Evolutionary conservation across 2,113 vertebrate species (phyloP).

Genomic region (Myotis davidii): DNA sequence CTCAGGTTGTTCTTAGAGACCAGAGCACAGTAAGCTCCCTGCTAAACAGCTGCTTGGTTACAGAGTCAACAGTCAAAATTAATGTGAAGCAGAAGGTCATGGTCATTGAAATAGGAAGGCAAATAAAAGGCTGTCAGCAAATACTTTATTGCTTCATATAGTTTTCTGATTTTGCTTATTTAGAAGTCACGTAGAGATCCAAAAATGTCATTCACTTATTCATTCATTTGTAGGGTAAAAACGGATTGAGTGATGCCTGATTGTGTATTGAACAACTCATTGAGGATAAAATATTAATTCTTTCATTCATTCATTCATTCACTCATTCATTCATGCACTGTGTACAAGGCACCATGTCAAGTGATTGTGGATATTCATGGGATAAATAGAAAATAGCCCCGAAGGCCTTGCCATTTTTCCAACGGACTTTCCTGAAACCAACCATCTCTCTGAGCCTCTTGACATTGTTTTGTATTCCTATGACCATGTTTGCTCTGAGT

Average conservation of each 20-base stretch:
- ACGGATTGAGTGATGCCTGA: not conserved
- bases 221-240: not conserved
- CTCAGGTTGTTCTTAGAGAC: constrained; percentile 29
- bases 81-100: constrained; percentile 61
- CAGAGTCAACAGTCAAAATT: constrained; percentile 42
- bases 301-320: not conserved
- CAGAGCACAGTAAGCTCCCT: not conserved
- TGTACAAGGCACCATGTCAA: not conserved
- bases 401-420: not conserved
- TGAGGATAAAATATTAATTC: not conserved
- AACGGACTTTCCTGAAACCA: not conserved
- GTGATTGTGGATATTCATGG: not conserved
- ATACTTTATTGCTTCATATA: not conserved
- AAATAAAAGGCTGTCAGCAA: constrained; percentile 33
- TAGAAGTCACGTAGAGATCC: not conserved
- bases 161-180: not conserved
- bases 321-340: not conserved
- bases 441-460: not conserved
- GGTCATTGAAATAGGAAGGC: constrained; percentile 36
- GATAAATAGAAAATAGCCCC: not conserved
- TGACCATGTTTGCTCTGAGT: not conserved
- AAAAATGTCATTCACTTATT: not conserved
- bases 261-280: not conserved
- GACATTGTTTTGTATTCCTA: not conserved
- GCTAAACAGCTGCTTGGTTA: constrained; percentile 39